A percentile compares a stretch with the other conserved stretches of the same genome.
Evolutionary conservation across 2,888 invertebrate species (phyloP).

Genomic region (Gibbula magus): DNA sequence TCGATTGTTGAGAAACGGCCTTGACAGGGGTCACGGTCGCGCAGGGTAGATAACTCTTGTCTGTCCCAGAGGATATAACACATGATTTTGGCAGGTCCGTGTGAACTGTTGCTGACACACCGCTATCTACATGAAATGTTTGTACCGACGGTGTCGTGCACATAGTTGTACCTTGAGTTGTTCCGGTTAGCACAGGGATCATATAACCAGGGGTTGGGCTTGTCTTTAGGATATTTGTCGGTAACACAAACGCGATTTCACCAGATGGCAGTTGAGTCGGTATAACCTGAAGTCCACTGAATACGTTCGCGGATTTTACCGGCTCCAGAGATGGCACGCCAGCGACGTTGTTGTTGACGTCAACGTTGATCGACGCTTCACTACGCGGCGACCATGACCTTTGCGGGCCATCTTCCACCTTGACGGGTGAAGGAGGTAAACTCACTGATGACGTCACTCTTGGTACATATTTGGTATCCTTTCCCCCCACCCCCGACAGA

Average conservation of each 20-base stretch:
- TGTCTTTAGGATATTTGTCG: neutral
- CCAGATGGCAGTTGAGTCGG: neutral
- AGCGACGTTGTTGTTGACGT: neutral
- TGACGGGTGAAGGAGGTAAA: neutral
- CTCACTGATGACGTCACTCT: neutral
- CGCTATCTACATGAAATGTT: too few relatives aligned
- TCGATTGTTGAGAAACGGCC: neutral
- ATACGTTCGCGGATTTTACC: neutral
- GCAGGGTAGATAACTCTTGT: neutral
- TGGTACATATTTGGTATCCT: neutral
- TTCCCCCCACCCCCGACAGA: neutral
- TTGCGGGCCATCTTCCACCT: neutral
- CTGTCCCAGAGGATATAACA: neutral
- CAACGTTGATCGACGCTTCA: neutral
- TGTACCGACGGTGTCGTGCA: too few relatives aligned
- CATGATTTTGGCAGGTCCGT: neutral
- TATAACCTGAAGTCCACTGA: constrained; percentile 6
- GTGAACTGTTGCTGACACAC: too few relatives aligned
- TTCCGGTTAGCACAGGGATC: neutral
- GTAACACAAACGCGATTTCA: neutral
- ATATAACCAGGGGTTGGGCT: neutral
- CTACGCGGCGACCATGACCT: neutral
- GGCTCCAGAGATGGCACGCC: neutral
- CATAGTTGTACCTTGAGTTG: neutral
- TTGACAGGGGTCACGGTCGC: neutral